phyloP scores from a whole-genome alignment of 2,797 vertebrate genomes.

The Sebastes oblongus region DNA sequence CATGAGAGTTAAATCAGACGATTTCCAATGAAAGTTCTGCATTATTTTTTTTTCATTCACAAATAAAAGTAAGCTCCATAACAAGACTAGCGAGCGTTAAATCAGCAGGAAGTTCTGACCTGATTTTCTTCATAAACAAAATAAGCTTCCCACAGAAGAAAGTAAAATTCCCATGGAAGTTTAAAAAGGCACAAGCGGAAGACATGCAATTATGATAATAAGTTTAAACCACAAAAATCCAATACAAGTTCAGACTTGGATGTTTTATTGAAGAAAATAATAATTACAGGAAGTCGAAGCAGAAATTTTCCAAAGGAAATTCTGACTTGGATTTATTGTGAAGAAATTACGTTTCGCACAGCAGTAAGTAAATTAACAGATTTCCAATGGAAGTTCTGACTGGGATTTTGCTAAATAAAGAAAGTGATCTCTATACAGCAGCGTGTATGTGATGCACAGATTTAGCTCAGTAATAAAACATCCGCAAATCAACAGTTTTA shows the following conservation, averaged over 20 bases:
- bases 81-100: not conserved
- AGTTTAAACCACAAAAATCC: not conserved
- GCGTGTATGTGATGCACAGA: too few species aligned
- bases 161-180: not conserved
- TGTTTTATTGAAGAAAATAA: not conserved
- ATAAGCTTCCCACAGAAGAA: not conserved
- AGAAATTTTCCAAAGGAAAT: not conserved
- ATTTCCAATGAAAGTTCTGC: too few species aligned
- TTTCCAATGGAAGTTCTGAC: not conserved
- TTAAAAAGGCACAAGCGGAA: not conserved
- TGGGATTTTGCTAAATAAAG: not conserved
- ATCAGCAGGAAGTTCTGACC: not conserved
- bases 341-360: too few species aligned
- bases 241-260: not conserved
- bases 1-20: not conserved
- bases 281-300: not conserved
- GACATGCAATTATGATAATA: not conserved
- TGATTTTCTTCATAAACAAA: too few species aligned
- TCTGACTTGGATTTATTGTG: not conserved
- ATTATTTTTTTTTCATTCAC: too few species aligned
- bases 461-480: too few species aligned
- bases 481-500: too few species aligned
- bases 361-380: not conserved
- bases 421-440: too few species aligned
- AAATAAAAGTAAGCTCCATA: not conserved